Base-by-base conservation (phyloP, 2,113 vertebrate genomes). In the Ochotona curzoniae region DNA sequence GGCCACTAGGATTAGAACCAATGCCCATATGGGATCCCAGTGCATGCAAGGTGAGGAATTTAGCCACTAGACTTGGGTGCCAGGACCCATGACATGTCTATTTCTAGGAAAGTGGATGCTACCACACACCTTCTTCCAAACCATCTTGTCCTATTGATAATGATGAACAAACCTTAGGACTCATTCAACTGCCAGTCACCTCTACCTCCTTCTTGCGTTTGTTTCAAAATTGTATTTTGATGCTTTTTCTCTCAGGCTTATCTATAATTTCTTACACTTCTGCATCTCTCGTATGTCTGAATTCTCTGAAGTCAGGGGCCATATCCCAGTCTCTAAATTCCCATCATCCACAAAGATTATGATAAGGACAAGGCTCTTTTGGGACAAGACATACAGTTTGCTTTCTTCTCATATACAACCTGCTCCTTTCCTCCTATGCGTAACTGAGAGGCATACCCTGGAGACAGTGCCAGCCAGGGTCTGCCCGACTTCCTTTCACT, bases 101-200 rank as follows among this genome's bases (percentile, higher is more conserved):
- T 61, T 60, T 70, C 51, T 26, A 63, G 4, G 8, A 49, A 30
- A 14, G 23, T 11, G 30, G n/a, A 28, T 3, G 26, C 25, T 21
- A 51, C 0, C 0, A 28, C 20, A 7, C 3, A 63, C 63, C 11
- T 47, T 73, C 25, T 44, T 14, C n/a, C n/a, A 8, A 11, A 44
- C 17, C 2, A 3, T 7, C 20, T 5, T 7, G 7, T 8, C 7
- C 20, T 26, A 60, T 15, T 30, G 21, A 25, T 1, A 7, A 26
- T 12, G 70, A 35, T 78, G 18, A 13, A 3, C n/a, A 26, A 75
- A 63, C 20, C 26, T 44, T 30, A 63, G 47, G 25, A 71, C 47
- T n/a, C 23, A 15, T 25, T 44, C 21, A 38, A 1, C 60, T 69
- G 3, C n/a, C 9, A 71, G 47, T 3, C 26, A 21, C 21, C n/a